Conservation (phyloP, 2,888 invertebrate species). For the Caenorhabditis sp. region DNA sequence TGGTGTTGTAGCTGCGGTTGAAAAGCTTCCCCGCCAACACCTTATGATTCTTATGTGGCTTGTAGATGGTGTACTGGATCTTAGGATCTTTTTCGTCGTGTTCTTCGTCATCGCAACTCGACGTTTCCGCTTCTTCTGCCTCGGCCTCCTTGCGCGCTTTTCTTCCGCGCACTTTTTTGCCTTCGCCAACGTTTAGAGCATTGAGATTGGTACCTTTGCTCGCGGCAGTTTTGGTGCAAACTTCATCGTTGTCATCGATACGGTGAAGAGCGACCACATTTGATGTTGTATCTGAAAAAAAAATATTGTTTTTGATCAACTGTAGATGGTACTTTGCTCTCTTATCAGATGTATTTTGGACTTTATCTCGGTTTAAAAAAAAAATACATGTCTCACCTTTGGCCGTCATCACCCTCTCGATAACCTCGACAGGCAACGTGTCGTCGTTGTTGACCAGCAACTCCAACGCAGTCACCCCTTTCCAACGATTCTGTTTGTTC, state of each 20-base stretch:
- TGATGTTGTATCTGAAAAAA: slow-evolving; percentile 27
- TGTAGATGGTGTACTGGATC: slow-evolving; percentile 43
- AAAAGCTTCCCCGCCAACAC: slow-evolving; percentile 47
- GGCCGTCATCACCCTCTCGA: slow-evolving; percentile 32
- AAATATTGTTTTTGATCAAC: slow-evolving; percentile 15
- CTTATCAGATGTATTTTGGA: background rate
- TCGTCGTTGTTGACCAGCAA: slow-evolving; percentile 19
- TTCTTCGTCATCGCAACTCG: background rate
- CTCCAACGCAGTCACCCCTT: slow-evolving; percentile 33
- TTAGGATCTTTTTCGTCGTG: slow-evolving; percentile 29
- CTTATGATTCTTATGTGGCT: slow-evolving; percentile 49
- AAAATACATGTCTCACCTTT: slow-evolving; percentile 14
- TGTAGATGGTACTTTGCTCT: background rate
- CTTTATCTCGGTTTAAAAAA: background rate
- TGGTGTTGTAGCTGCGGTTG: slow-evolving; percentile 27
- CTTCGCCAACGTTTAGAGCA: slow-evolving; percentile 15
- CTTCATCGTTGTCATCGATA: slow-evolving; percentile 37
- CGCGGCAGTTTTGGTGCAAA: slow-evolving; percentile 23
- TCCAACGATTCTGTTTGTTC: slow-evolving; percentile 66
- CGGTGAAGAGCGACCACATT: slow-evolving; percentile 47
- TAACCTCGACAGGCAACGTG: slow-evolving; percentile 20
- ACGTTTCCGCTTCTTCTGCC: slow-evolving; percentile 10
- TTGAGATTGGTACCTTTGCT: slow-evolving; percentile 31
- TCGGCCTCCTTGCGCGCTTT: slow-evolving; percentile 28
- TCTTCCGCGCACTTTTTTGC: slow-evolving; percentile 22